Conservation (phyloP, 2,113 vertebrate species). For the Cephalopterus ornatus region DNA sequence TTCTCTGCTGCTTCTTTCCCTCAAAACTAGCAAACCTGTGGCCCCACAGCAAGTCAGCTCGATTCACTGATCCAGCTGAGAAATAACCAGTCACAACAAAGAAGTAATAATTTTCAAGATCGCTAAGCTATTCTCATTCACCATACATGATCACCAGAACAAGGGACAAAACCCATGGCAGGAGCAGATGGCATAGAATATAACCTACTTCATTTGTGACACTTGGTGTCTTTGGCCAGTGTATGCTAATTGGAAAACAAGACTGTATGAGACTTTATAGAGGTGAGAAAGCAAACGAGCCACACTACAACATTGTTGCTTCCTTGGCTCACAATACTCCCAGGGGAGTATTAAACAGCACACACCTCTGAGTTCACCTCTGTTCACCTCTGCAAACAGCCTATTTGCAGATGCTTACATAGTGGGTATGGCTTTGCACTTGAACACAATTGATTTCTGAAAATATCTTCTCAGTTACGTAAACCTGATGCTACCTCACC, state of each 20-base stretch:
- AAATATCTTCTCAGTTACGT: not conserved
- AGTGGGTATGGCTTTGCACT: not conserved
- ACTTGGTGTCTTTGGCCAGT: not conserved
- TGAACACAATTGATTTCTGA: not conserved
- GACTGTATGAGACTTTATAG: fast-evolving
- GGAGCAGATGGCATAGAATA: not conserved
- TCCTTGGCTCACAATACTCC: not conserved
- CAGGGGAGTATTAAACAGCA: not conserved
- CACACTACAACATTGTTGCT: not conserved
- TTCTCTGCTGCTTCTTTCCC: not conserved
- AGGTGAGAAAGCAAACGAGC: not conserved
- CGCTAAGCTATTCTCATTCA: not conserved
- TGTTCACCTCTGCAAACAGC: not conserved
- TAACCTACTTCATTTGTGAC: not conserved
- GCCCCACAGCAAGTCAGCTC: not conserved
- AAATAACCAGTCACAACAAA: not conserved
- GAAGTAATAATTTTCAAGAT: not conserved
- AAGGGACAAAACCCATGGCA: not conserved
- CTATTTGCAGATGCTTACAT: not conserved
- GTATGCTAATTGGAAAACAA: not conserved
- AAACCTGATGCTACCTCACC: not conserved
- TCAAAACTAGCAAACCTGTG: not conserved
- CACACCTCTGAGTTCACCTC: fast-evolving
- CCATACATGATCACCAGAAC: not conserved
- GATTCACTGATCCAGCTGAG: not conserved